phyloP scores from a whole-genome alignment of 2,797 vertebrate species.

The Anabas testudineus region DNA sequence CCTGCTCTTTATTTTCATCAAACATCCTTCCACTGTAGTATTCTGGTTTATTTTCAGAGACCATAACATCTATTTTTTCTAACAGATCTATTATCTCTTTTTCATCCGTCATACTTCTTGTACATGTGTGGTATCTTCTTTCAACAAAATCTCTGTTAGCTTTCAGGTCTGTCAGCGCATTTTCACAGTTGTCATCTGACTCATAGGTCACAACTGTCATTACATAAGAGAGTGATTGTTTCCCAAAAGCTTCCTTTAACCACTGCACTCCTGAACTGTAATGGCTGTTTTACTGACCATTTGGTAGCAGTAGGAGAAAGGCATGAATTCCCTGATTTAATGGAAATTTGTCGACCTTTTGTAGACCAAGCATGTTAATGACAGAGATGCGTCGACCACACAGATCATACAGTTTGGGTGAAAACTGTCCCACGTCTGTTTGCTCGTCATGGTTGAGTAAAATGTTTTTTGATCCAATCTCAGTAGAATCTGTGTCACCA shows the following conservation, averaged over 20 bases:
- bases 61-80: slow-evolving; percentile 51
- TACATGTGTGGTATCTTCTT: slow-evolving; percentile 58
- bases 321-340: slow-evolving; percentile 41
- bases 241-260: slow-evolving; percentile 54
- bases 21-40: slow-evolving; percentile 18
- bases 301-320: slow-evolving; percentile 74
- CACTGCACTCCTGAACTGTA: slow-evolving; percentile 45
- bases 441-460: slow-evolving; percentile 14
- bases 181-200: slow-evolving; percentile 29
- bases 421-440: slow-evolving; percentile 11
- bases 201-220: slow-evolving; percentile 51
- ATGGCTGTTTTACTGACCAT: slow-evolving; percentile 28
- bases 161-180: slow-evolving; percentile 43
- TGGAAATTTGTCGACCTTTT: slow-evolving; percentile 9
- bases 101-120: slow-evolving; percentile 42
- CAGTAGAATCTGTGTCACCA: slow-evolving; percentile 45
- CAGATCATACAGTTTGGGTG: slow-evolving; percentile 45
- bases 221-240: slow-evolving; percentile 29
- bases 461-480: too few relatives aligned
- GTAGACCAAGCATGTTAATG: slow-evolving; percentile 49
- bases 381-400: slow-evolving; percentile 42
- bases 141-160: slow-evolving; percentile 20
- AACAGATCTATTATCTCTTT: slow-evolving; percentile 43
- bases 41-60: slow-evolving; percentile 31
- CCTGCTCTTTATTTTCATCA: slow-evolving; percentile 10